A percentile compares a stretch with the other conserved stretches of the same genome.
These are phyloP conservation scores for Gymnothorax javanicus DNA, from an alignment of 2,797 vertebrate genomes.

Conservation along the genomic window DNA sequence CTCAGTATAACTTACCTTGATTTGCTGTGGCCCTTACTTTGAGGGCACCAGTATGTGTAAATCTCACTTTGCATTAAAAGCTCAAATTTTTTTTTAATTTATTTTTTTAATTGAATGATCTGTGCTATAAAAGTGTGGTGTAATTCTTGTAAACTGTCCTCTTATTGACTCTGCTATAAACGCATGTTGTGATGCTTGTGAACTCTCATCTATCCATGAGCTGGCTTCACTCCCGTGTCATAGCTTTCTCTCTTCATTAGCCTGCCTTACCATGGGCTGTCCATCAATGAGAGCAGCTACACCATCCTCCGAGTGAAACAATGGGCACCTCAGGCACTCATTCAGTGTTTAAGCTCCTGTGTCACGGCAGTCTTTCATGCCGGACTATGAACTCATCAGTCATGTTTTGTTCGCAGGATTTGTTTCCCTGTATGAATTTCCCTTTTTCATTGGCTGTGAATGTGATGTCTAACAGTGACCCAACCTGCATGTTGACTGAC, in stretches of 20 bases:
- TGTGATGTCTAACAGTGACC: slow-evolving; percentile 1
- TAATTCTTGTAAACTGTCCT: background rate
- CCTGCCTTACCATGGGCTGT: background rate
- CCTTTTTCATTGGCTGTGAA: background rate
- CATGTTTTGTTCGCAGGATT: slow-evolving; percentile 16
- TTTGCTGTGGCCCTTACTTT: no score
- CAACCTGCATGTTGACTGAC: background rate
- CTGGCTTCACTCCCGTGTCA: slow-evolving; percentile 1
- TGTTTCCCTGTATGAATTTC: background rate
- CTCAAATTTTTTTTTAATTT: no score
- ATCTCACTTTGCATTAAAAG: no score
- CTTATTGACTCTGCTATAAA: no score
- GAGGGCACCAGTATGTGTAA: no score
- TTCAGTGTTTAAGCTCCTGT: background rate
- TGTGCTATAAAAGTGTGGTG: background rate
- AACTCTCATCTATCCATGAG: background rate
- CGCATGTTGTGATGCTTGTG: no score
- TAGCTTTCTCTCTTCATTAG: background rate
- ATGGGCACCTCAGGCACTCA: background rate
- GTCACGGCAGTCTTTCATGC: background rate
- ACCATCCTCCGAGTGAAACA: background rate
- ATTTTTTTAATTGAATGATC: no score
- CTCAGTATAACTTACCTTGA: no score
- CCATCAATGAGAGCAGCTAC: background rate
- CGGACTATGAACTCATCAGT: background rate